Base-by-base conservation (phyloP, 1,140 invertebrate species). In the Eumaeus atala region DNA sequence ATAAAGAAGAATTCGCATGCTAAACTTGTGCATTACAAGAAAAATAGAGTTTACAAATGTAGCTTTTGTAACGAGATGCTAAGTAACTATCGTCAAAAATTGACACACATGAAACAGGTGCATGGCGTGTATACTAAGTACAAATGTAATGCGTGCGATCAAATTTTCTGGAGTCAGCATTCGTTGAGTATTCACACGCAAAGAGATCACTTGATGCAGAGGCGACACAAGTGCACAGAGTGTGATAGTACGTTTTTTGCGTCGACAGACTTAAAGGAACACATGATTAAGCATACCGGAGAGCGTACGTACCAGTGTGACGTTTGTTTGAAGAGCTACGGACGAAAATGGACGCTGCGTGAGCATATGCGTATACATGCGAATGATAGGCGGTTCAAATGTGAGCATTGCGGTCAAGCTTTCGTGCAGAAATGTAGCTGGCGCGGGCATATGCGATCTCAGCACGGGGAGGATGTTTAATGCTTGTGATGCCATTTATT, bases 341-440 rank as follows among this genome's bases (percentile, higher is more conserved):
- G 69, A 0, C 84, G 86, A 11, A 86, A 79, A 38, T 85, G 72
- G 37, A 88, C 85, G 0, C 28, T 90, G 0, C 77, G 80, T 17
- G 78, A 84, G 0, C 89, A 90, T 55, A 67, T 88, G 47, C 87
- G 89, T 48, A 89, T 90, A 37, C 91, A 92, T 66, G 72, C 9
- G 63, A 73, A 42, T 68, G 88, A 66, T 69, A 72, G 70, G 33
- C 38, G 61, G 12, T 74, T 73, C 36, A 74, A 77, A 21, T 89
- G 88, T 16, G 63, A 74, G 0, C 37, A 77, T 6, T 90, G 87
- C 49, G 70, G 63, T 0, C 64, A 70, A 48, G 58, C 67, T n/a
- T 80, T 77, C 47, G 68, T 77, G 0, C 79, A 61, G 51, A 84
- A 70, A 56, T 78, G 58, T 64, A 83, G 67, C 47, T 86, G 59